These are phyloP conservation scores for Scelioninae gen. 1 DNA, from an alignment of 2,888 invertebrate genomes.

Conservation along the genomic window DNA sequence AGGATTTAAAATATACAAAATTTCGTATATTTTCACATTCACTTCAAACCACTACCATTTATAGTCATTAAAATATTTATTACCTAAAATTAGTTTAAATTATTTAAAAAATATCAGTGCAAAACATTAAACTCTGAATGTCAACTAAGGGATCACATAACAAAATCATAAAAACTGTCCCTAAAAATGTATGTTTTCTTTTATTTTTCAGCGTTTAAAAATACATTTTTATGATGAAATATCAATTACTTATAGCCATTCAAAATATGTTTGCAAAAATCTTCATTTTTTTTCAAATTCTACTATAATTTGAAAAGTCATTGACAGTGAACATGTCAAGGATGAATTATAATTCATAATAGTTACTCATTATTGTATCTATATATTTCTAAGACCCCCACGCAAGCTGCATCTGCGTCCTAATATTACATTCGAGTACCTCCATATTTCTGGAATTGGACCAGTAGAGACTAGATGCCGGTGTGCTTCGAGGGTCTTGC, in stretches of 20 bases:
- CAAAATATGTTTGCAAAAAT: neutral
- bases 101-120: too few relatives aligned
- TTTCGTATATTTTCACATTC: too few relatives aligned
- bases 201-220: conserved; percentile 12
- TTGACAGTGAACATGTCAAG: conserved; percentile 64
- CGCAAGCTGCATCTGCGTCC: conserved; percentile 76
- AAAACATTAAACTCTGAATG: too few relatives aligned
- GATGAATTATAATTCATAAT: conserved; percentile 60
- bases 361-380: conserved; percentile 68
- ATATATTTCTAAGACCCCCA: conserved; percentile 72
- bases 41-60: too few relatives aligned
- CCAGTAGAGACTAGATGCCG: conserved; percentile 72
- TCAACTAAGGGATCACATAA: too few relatives aligned
- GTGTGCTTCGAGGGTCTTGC: conserved; percentile 70
- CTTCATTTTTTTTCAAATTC: neutral
- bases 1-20: neutral
- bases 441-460: conserved; percentile 84
- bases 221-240: conserved; percentile 12
- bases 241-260: neutral
- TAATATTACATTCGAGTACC: conserved; percentile 82
- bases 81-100: too few relatives aligned
- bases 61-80: too few relatives aligned
- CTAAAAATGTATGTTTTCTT: neutral
- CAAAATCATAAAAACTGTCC: too few relatives aligned
- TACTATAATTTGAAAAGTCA: conserved; percentile 41